phyloP scores from a whole-genome alignment of 2,888 invertebrate genomes.

The Raillietiella orientalis region DNA sequence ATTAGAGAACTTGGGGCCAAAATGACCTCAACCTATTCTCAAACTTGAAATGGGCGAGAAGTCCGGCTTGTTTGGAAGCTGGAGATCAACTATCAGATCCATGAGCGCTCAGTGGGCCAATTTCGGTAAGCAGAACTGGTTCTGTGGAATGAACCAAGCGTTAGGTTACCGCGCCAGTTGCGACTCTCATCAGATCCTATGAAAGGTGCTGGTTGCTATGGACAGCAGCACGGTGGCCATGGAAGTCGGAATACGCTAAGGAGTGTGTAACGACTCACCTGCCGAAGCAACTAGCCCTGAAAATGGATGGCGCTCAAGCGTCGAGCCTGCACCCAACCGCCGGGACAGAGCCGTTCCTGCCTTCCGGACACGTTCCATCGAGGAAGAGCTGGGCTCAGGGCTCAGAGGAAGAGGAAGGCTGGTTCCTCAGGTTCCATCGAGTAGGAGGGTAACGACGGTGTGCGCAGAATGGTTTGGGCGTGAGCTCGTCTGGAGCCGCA shows the following conservation, averaged over 20 bases:
- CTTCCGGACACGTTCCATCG: no score
- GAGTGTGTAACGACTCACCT: conserved; percentile 14
- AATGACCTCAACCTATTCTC: conserved; percentile 38
- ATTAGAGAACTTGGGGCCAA: conserved; percentile 26
- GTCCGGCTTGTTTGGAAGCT: conserved; percentile 24
- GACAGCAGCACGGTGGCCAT: conserved; percentile 39
- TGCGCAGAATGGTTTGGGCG: conserved; percentile 25
- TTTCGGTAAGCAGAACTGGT: conserved; percentile 48
- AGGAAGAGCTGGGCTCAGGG: no score
- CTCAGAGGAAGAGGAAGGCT: no score
- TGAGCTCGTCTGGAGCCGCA: conserved; percentile 17
- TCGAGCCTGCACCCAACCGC: conserved; percentile 18
- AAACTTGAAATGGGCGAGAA: conserved; percentile 41
- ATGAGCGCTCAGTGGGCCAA: conserved; percentile 29
- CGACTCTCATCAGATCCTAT: conserved; percentile 24
- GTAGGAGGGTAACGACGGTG: conserved; percentile 27
- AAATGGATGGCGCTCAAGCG: conserved; percentile 28
- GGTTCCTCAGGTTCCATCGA: conserved; percentile 14
- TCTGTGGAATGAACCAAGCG: conserved; percentile 42
- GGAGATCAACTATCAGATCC: conserved; percentile 14
- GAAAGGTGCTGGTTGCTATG: conserved; percentile 26
- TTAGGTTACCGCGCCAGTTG: conserved; percentile 28
- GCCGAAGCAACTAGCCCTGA: conserved; percentile 27
- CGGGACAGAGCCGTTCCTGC: conserved; percentile 1
- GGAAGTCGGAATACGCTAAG: conserved; percentile 21